Evolutionary conservation across 2,888 invertebrate species (phyloP), one percentile per base, ranked within the genome.

Genomic region (Camptogramma bilineatum): DNA sequence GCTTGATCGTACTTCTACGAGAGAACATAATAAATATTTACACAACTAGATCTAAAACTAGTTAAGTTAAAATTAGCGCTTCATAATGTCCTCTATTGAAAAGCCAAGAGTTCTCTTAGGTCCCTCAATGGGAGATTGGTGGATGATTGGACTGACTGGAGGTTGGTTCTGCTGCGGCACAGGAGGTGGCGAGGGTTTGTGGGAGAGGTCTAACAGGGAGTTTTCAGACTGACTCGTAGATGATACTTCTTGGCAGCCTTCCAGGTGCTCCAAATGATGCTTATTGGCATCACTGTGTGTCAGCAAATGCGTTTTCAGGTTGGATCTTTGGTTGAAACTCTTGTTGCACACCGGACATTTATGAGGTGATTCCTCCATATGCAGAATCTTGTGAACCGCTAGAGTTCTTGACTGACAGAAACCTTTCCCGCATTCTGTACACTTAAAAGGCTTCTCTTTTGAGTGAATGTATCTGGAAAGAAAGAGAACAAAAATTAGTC

Each of bases 391-490:
- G 93, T 99, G 99, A 1, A 99, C 99, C 0, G 99, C 98, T 73
- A 99, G 93, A 0, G 99, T 99, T 55, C 99, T 94, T 19, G 98
- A 97, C 85, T 99, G 99, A 86, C 99, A 99, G 91, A 99, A 99
- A 4, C 99, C 99, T 91, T 99, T 99, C 50, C 98, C 98, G 87
- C 99, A 99, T 78, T 98, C 97, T 3, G 95, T 95, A 88, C 99
- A 99, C 84, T 98, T 99, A 93, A 99, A 99, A 0, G 99, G 99
- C 87, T 99, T 99, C 90, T 99, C 98, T 85, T 99, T 99, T 73
- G 98, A 98, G 92, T 99, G 99, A 73, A 99, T 99, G 92, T 99
- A 99, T 85, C 98, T 98, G 94, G 62, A 93, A 93, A 80, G 80
- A 88, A 72, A 80, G 77, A 84, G 79, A 80, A 76, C 55, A 90